Conservation (phyloP, 2,888 invertebrate genomes). For the Leptopilina syphax region DNA sequence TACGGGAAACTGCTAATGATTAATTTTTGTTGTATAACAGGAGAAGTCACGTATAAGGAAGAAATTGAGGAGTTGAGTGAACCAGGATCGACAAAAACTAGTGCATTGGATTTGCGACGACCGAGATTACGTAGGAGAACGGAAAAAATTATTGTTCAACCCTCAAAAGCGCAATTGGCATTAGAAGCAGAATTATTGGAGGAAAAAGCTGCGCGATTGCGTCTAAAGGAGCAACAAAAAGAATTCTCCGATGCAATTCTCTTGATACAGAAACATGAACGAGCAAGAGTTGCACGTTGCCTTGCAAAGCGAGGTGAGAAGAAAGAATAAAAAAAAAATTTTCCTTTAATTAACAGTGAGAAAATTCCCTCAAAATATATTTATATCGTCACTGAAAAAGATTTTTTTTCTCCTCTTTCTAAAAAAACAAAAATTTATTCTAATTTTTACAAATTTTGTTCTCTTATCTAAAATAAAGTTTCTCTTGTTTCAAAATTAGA, state of each 20-base stretch:
- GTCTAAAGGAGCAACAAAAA: conserved; percentile 48
- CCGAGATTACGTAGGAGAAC: conserved; percentile 4
- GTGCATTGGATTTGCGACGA: conserved; percentile 8
- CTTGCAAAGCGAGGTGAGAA: conserved; percentile 55
- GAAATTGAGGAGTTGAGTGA: conserved; percentile 11
- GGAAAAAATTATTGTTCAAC: conserved; percentile 14
- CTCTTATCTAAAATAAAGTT: not conserved
- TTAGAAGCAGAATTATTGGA: conserved; percentile 20
- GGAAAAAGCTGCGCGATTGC: conserved; percentile 47
- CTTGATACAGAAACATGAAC: conserved; percentile 67
- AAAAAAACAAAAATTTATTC: not conserved
- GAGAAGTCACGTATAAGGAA: not conserved
- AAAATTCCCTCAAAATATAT: no score
- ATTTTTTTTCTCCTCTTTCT: no score
- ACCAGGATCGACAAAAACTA: not conserved
- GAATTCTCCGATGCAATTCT: conserved; percentile 54
- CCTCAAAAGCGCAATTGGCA: conserved; percentile 30
- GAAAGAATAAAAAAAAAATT: not conserved
- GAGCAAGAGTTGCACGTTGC: conserved; percentile 63
- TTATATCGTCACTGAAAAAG: no score
- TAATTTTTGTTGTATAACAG: not conserved
- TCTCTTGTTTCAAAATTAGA: conserved; percentile 7
- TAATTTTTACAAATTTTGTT: no score
- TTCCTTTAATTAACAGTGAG: no score
- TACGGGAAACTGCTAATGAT: not conserved